Evolutionary conservation across 2,113 vertebrate species (phyloP), one percentile per base, ranked within the genome.

Genomic region (Hylia prasina): DNA sequence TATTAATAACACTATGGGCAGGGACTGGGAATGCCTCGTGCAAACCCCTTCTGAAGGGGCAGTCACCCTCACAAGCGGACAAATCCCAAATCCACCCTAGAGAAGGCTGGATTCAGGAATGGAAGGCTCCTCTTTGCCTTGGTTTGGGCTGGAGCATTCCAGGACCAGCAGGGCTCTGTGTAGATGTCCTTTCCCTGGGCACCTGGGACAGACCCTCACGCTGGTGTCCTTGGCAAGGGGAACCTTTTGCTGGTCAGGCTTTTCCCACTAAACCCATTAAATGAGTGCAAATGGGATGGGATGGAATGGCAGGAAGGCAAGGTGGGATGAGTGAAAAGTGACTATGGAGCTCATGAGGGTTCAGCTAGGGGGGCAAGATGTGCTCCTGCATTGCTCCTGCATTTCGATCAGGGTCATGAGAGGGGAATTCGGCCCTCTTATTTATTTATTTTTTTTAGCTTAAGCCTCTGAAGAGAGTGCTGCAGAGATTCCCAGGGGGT

Each of bases 201-300:
- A 9, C 30, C 42, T 14, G 12, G 30, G n/a, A 21, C 60, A 72
- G 18, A 54, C 1, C 37, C 28, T 64, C 15, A 0, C 0, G 0
- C 24, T 2, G 18, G 7, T 16, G 73, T n/a, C 69, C 33, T 40
- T 3, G 2, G 47, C 1, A 33, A 66, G 21, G 31, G 24, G 9
- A 40, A 21, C 50, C 2, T 27, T 53, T 12, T 45, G 30, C 17
- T 60, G 39, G 2, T 19, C 42, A 60, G 58, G 54, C 3, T 68
- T 73, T 91, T 64, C 20, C 77, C 50, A 15, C 6, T 7, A 12
- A 87, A 84, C 3, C 16, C 1, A 6, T 39, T 11, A n/a, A 72
- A 68, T 15, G 4, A 4, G 35, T 2, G 4, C 7, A 48, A 48
- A 35, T 7, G 76, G 58, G 50, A 58, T 18, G 54, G 60, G 25